Evolutionary conservation across 2,797 vertebrate species (phyloP).

Genomic region (Sus cebifrons): DNA sequence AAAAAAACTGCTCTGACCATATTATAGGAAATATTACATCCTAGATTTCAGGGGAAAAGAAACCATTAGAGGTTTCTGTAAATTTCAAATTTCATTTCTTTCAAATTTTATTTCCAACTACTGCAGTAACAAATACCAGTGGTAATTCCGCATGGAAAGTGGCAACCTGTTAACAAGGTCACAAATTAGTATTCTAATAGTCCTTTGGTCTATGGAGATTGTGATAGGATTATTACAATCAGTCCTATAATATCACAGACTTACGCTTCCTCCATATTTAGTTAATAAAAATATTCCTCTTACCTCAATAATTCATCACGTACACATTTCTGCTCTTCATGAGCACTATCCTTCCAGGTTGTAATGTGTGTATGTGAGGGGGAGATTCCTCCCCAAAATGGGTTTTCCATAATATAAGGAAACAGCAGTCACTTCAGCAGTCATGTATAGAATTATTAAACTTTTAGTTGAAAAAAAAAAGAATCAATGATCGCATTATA

Average conservation of each 20-base stretch:
- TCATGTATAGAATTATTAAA: slow-evolving; percentile 74
- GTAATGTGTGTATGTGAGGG: slow-evolving; percentile 46
- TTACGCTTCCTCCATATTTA: slow-evolving; percentile 59
- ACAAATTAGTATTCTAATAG: slow-evolving; percentile 83
- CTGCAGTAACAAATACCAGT: slow-evolving; percentile 95
- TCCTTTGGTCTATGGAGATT: slow-evolving; percentile 81
- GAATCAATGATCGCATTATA: slow-evolving; percentile 70
- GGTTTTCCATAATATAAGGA: slow-evolving; percentile 72
- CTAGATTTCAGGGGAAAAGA: slow-evolving; percentile 83
- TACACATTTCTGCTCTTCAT: slow-evolving; percentile 68
- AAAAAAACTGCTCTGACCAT: slow-evolving; percentile 17
- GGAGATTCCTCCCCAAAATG: not conserved
- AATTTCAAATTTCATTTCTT: slow-evolving; percentile 90
- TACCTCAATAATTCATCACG: slow-evolving; percentile 65
- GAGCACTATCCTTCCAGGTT: slow-evolving; percentile 61
- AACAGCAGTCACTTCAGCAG: slow-evolving; percentile 71
- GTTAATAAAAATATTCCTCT: slow-evolving; percentile 80
- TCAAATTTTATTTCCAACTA: slow-evolving; percentile 97
- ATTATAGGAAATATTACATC: slow-evolving; percentile 20
- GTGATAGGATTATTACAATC: slow-evolving; percentile 74
- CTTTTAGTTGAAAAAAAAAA: slow-evolving; percentile 81
- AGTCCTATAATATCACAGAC: slow-evolving; percentile 56
- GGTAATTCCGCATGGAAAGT: slow-evolving; percentile 94
- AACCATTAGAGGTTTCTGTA: slow-evolving; percentile 81
- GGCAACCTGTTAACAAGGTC: slow-evolving; percentile 93